These are phyloP conservation scores for Eupithecia tripunctaria DNA, from an alignment of 2,888 invertebrate genomes.

Conservation along the genomic window DNA sequence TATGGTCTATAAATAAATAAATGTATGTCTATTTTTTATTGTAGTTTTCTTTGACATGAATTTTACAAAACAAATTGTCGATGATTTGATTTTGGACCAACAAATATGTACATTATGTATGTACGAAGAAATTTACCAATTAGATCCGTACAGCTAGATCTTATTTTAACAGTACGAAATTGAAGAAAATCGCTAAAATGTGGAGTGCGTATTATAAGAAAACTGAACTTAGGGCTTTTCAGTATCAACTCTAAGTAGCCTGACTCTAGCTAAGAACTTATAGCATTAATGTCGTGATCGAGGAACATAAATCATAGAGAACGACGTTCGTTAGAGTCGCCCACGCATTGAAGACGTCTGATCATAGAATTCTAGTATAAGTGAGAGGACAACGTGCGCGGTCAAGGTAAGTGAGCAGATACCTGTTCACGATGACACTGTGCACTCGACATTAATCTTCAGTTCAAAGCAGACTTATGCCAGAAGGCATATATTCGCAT, in stretches of 20 bases:
- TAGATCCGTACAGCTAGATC: no score
- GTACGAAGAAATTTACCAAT: no score
- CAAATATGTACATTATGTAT: no score
- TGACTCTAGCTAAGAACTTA: not conserved
- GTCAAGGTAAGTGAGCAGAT: conserved; percentile 79
- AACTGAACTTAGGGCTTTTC: no score
- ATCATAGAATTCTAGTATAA: conserved; percentile 62
- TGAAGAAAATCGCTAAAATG: no score
- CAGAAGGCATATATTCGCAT: conserved; percentile 57
- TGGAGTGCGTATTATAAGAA: no score
- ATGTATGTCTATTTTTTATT: no score
- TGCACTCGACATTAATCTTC: conserved; percentile 68
- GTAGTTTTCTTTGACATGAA: no score
- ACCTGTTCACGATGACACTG: conserved; percentile 70
- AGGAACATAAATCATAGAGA: conserved; percentile 49
- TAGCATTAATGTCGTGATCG: conserved; percentile 17
- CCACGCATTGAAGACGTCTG: conserved; percentile 56
- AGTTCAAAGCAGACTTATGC: conserved; percentile 57
- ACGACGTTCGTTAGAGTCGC: conserved; percentile 47
- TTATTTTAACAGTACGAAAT: no score
- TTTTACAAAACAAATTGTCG: no score
- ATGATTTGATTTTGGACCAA: no score
- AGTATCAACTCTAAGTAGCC: not conserved
- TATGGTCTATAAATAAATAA: no score
- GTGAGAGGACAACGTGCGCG: conserved; percentile 78